A percentile compares a stretch with the other conserved stretches of the same genome.
phyloP scores from a whole-genome alignment of 2,888 invertebrate species.

The Rhamnusium bicolor region DNA sequence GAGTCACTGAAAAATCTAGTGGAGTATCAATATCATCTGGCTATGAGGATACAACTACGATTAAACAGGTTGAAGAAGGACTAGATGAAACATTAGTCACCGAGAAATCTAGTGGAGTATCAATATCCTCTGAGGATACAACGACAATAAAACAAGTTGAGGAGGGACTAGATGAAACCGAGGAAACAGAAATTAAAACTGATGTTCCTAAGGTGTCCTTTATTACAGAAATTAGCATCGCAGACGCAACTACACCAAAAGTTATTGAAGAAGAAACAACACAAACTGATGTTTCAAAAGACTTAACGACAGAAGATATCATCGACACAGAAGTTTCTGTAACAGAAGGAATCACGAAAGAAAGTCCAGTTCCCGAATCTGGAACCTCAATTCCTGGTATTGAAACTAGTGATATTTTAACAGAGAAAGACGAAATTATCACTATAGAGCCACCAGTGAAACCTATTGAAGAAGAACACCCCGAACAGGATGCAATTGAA shows the following conservation, averaged over 20 bases:
- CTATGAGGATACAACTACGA: not conserved
- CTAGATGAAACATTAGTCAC: not conserved
- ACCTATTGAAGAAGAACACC: slow-evolving; percentile 17
- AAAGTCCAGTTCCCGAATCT: not conserved
- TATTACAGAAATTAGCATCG: not conserved
- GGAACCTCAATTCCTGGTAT: not conserved
- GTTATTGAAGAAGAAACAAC: not conserved
- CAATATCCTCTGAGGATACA: not conserved
- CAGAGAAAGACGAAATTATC: not conserved
- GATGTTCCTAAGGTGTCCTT: not conserved
- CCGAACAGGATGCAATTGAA: slow-evolving; percentile 26
- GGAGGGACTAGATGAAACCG: not conserved
- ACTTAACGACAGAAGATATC: not conserved
- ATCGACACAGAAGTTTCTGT: not conserved
- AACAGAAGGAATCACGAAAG: not conserved
- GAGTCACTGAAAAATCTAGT: slow-evolving; percentile 11
- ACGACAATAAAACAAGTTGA: not conserved
- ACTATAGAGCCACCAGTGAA: slow-evolving; percentile 2
- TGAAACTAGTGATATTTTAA: not conserved
- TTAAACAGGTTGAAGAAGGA: not conserved
- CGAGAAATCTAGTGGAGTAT: not conserved
- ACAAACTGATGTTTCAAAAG: not conserved
- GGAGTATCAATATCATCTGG: not conserved
- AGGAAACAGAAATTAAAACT: not conserved
- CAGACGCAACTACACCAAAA: not conserved